Evolutionary conservation across 2,888 invertebrate genomes (phyloP).

Genomic region (Mantis religiosa): DNA sequence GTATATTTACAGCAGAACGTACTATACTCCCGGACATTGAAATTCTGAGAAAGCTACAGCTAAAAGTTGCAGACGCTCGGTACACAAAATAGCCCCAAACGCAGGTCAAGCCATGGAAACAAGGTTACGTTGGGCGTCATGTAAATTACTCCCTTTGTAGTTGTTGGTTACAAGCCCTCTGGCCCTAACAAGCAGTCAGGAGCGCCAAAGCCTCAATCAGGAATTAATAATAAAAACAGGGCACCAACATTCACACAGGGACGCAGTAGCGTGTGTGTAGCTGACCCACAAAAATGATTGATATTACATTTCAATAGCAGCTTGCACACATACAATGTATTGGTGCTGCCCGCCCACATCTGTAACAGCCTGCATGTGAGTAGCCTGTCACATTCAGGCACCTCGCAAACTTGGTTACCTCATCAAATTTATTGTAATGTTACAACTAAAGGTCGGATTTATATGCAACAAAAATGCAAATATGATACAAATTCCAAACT

Average conservation of each 20-base stretch:
- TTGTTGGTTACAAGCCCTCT: not conserved
- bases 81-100: no score
- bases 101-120: not conserved
- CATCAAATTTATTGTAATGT: no score
- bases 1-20: no score
- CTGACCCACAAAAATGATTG: not conserved
- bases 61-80: no score
- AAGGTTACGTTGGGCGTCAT: not conserved
- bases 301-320: slow-evolving; percentile 2
- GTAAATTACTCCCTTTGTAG: not conserved
- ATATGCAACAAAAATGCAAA: no score
- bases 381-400: not conserved
- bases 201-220: not conserved
- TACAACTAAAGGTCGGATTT: no score
- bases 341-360: not conserved
- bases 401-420: not conserved
- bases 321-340: not conserved
- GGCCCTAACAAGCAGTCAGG: not conserved
- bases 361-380: not conserved
- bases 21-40: no score
- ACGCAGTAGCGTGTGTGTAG: not conserved
- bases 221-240: not conserved
- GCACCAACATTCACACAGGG: not conserved
- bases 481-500: no score
- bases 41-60: no score